Evolutionary conservation across 1,140 invertebrate species (phyloP).

Genomic region (Zophobas morio): DNA sequence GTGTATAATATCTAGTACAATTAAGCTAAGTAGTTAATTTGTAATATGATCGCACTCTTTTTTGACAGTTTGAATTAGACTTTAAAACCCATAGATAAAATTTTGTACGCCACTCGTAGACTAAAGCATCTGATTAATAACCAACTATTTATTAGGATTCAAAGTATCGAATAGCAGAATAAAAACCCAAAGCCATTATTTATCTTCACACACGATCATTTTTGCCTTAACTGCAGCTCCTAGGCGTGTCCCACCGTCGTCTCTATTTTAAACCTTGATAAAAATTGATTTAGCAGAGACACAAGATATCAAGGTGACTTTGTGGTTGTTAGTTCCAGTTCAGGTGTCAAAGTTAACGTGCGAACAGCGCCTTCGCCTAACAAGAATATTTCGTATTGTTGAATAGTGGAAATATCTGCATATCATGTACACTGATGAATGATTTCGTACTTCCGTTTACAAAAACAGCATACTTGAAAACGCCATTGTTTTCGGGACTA

Average conservation of each 20-base stretch:
- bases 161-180: too few species aligned
- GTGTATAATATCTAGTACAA: too few species aligned
- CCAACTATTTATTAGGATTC: too few species aligned
- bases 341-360: constrained; percentile 25
- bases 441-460: constrained; percentile 20
- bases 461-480: not conserved
- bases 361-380: constrained; percentile 19
- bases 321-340: constrained; percentile 36
- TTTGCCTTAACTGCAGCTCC: too few species aligned
- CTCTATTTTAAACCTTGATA: constrained; percentile 37
- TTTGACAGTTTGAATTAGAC: too few species aligned
- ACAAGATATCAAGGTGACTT: constrained; percentile 36
- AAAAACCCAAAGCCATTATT: too few species aligned
- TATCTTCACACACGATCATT: too few species aligned
- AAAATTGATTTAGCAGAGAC: constrained; percentile 36
- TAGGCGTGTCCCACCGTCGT: constrained; percentile 14
- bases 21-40: too few species aligned
- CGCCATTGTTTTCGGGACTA: too few species aligned
- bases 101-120: not conserved
- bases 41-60: too few species aligned
- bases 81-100: not conserved
- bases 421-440: not conserved
- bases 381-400: constrained; percentile 26
- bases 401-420: constrained; percentile 11
- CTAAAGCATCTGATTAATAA: too few species aligned